Evolutionary conservation across 2,888 invertebrate species (phyloP).

Genomic region (Pseudococcus viburni): DNA sequence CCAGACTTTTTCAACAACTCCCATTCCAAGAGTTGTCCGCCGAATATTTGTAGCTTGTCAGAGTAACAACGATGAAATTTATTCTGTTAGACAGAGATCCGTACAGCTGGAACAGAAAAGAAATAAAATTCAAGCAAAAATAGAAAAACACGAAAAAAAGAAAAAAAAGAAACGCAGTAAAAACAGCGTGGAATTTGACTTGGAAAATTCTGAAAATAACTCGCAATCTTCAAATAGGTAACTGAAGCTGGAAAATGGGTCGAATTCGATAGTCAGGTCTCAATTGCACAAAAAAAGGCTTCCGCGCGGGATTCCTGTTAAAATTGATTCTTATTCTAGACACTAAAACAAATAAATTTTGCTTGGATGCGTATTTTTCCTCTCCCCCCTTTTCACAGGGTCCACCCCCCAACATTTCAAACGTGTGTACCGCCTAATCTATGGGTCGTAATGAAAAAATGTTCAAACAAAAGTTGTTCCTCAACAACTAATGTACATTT

Average conservation of each 20-base stretch:
- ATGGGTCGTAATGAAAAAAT: no score
- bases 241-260: neutral
- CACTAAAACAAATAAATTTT: no score
- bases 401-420: no score
- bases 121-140: slow-evolving; percentile 80
- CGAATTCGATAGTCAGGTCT: no score
- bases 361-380: no score
- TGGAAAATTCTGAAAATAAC: slow-evolving; percentile 27
- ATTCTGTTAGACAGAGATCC: slow-evolving; percentile 74
- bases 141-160: slow-evolving; percentile 81
- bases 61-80: neutral
- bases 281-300: no score
- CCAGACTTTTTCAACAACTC: neutral
- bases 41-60: neutral
- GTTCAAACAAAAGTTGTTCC: no score
- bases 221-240: slow-evolving; percentile 54
- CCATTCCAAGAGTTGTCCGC: neutral
- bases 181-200: slow-evolving; percentile 69
- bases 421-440: no score
- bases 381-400: no score
- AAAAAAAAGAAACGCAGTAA: slow-evolving; percentile 78
- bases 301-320: no score
- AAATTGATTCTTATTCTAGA: no score
- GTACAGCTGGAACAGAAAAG: slow-evolving; percentile 80
- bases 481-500: no score